Percentiles rank a stretch among this genome's conserved stretches.
Conservation (phyloP, 2,797 vertebrate genomes). For the Gambelia wislizenii region DNA sequence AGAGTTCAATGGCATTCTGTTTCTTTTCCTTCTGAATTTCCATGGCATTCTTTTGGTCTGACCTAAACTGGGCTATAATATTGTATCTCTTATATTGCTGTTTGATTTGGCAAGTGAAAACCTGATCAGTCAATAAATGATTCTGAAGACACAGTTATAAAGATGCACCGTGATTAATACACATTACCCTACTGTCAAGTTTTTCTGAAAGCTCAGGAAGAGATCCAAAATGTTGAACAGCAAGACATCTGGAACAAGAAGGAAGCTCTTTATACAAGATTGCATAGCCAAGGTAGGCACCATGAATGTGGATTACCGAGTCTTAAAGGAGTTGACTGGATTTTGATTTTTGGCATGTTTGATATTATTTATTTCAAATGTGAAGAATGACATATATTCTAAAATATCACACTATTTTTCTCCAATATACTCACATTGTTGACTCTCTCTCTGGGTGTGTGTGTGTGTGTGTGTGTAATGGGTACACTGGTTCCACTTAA, state of each 20-base stretch:
- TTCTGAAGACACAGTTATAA: neutral
- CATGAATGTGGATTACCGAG: neutral
- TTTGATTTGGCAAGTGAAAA: neutral
- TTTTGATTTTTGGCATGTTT: neutral
- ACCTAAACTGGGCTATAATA: neutral
- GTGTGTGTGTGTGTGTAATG: neutral
- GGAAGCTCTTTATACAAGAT: neutral
- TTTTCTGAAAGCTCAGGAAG: conserved; percentile 10
- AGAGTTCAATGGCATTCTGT: neutral
- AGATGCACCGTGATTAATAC: neutral
- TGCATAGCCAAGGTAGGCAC: neutral
- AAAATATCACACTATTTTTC: neutral
- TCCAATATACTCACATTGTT: neutral
- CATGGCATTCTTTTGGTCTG: neutral
- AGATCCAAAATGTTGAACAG: neutral
- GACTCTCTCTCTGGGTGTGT: neutral
- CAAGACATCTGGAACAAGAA: neutral
- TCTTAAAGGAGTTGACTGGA: neutral
- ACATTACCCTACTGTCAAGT: neutral
- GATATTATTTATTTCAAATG: neutral
- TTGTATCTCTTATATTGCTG: neutral
- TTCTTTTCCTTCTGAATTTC: neutral
- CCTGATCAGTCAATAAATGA: neutral
- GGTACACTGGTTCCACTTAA: neutral
- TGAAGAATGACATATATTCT: neutral